Conservation (phyloP, 2,113 vertebrate species). For the Hiodon tergisus region DNA sequence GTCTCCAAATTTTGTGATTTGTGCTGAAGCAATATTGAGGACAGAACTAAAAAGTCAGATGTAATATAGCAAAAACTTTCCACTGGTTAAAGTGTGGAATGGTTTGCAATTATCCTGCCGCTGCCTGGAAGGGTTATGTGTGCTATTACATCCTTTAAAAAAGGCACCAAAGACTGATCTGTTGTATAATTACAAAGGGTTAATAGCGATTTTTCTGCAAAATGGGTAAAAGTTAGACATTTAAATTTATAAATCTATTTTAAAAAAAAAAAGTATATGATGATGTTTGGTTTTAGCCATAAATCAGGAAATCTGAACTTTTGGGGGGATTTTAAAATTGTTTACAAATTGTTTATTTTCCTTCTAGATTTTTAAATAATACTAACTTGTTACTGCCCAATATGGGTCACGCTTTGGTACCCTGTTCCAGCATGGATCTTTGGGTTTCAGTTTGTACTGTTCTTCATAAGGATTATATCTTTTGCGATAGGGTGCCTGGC, state of each 20-base stretch:
- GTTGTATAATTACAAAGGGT: no score
- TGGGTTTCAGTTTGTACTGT: background rate
- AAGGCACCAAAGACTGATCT: no score
- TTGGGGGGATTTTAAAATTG: background rate
- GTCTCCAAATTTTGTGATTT: no score
- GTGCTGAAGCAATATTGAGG: no score
- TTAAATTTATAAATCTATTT: background rate
- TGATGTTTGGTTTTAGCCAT: background rate
- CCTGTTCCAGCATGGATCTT: background rate
- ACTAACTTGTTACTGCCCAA: slow-evolving; percentile 7
- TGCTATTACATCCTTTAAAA: no score
- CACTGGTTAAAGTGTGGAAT: no score
- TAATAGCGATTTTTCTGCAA: background rate
- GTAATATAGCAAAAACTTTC: no score
- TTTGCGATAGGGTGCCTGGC: no score
- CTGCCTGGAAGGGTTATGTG: no score
- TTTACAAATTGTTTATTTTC: slow-evolving; percentile 5
- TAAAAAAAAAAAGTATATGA: background rate
- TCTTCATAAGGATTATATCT: background rate
- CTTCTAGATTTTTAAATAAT: slow-evolving; percentile 6
- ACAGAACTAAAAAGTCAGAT: no score
- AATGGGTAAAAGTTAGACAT: background rate
- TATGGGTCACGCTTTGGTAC: slow-evolving; percentile 7
- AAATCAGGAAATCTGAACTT: background rate
- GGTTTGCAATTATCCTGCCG: no score